Conservation (phyloP, 2,113 vertebrate species). For the Eidolon helvum region DNA sequence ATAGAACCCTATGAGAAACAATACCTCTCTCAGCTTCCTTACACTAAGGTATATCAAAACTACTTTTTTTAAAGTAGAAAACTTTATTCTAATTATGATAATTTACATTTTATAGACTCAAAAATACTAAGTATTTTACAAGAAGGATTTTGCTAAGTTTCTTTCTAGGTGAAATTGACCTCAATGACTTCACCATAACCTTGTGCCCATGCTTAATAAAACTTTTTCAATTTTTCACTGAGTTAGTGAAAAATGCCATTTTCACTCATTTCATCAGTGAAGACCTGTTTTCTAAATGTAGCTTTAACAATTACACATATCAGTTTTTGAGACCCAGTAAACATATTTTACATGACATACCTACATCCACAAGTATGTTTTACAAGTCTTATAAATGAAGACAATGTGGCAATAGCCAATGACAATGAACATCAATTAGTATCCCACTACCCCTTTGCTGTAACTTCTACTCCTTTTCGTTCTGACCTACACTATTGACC, state of each 20-base stretch:
- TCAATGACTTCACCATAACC: not conserved
- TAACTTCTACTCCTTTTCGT: not conserved
- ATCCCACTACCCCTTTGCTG: not conserved
- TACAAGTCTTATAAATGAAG: not conserved
- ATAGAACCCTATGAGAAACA: not conserved
- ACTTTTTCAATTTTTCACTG: no score
- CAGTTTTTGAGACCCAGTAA: not conserved
- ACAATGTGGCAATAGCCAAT: not conserved
- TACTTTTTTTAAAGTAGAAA: not conserved
- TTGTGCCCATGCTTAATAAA: not conserved
- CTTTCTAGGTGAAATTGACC: not conserved
- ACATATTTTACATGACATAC: not conserved
- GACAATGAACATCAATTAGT: not conserved
- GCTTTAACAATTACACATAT: not conserved
- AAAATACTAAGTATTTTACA: slow-evolving; percentile 18
- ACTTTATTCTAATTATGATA: not conserved
- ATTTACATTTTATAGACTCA: not conserved
- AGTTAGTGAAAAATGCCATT: not conserved
- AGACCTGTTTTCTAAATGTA: not conserved
- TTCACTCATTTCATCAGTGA: not conserved
- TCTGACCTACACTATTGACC: not conserved
- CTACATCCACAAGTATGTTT: not conserved
- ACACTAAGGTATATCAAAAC: not conserved
- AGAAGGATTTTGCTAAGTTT: not conserved
- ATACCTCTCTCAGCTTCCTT: not conserved